phyloP scores from a whole-genome alignment of 35 echinoderm and acorn worm genomes.

The Eucidaris tribuloides region DNA sequence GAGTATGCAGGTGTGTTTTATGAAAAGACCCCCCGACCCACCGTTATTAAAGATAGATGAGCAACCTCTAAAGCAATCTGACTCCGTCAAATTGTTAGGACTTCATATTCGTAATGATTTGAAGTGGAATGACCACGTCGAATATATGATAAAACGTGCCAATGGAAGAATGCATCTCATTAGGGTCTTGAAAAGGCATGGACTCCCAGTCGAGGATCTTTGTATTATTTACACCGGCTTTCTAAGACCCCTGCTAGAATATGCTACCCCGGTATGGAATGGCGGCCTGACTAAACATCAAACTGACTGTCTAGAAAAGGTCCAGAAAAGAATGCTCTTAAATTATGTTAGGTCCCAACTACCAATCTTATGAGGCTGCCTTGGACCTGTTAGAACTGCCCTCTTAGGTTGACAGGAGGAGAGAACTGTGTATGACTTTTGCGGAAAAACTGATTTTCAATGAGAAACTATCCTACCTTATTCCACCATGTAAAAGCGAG shows the following conservation, averaged over 20 bases:
- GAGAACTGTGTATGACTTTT: no score
- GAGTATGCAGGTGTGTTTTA: conserved; percentile 33
- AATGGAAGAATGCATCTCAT: conserved; percentile 6
- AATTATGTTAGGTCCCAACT: no score
- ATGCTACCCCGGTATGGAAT: neutral
- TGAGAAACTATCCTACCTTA: no score
- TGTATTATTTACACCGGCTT: conserved; percentile 6
- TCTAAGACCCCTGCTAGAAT: no score
- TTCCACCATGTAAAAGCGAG: no score
- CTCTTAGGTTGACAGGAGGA: no score
- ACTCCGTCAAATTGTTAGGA: neutral
- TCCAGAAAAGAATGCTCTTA: no score
- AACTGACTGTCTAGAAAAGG: neutral
- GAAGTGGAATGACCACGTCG: conserved; percentile 19
- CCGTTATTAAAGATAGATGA: neutral
- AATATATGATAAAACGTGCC: conserved; percentile 11
- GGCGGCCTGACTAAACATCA: conserved; percentile 5
- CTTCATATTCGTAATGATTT: conserved; percentile 9
- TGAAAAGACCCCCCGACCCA: conserved; percentile 11
- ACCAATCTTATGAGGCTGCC: no score
- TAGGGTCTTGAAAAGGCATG: neutral
- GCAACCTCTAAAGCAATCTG: neutral
- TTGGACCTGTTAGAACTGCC: no score
- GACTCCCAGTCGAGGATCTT: neutral
- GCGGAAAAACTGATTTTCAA: no score